Base-by-base conservation (phyloP, 1,140 invertebrate species). In the Trachymyrmex septentrionalis region DNA sequence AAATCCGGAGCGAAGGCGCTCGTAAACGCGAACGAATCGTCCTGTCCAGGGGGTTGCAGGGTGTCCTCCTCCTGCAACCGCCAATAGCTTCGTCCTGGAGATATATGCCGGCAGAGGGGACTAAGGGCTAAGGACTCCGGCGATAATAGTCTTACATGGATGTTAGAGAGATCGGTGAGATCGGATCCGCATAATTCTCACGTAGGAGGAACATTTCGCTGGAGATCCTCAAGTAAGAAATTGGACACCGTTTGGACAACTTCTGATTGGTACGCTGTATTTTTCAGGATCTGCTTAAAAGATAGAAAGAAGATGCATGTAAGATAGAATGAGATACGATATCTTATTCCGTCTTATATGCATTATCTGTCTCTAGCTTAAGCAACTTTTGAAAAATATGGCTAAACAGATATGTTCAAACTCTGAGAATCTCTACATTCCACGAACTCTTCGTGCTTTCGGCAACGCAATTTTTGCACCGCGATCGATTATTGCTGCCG, bases 1-100 rank as follows among this genome's bases (percentile, higher is more conserved):
- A 90, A 90, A 90, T 87, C 88, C 88, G 86, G 86, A 81, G 80
- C 57, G 84, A 69, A 87, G 76, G 85, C 75, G 59, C 57, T 63
- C 78, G 66, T 69, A 78, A 76, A 81, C 75, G 66, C 64, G 75
- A 76, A 81, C 88, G 71, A 87, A 84, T 82, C 80, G 80, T 80
- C 53, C 87, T 27, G 50, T 67, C 73, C 48, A 27, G 61, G 72
- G 27, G 30, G 30, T 30, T 77, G 27, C 80, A 73, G 57, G 50
- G 10, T 61, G 55, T 30, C 59, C 61, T 30, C 59, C 61, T 55
- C 21, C 48, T 3, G 38, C 80, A 55, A 82, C 55, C 38, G 38
- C 55, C 55, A 72, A 75, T 75, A 84, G 80, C 69, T 24, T 48
- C 69, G 55, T 75, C 55, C 55, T 21, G 38, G 14, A 50, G 69